phyloP scores from a whole-genome alignment of 1,140 invertebrate genomes.

The Polypedilum pembai region DNA sequence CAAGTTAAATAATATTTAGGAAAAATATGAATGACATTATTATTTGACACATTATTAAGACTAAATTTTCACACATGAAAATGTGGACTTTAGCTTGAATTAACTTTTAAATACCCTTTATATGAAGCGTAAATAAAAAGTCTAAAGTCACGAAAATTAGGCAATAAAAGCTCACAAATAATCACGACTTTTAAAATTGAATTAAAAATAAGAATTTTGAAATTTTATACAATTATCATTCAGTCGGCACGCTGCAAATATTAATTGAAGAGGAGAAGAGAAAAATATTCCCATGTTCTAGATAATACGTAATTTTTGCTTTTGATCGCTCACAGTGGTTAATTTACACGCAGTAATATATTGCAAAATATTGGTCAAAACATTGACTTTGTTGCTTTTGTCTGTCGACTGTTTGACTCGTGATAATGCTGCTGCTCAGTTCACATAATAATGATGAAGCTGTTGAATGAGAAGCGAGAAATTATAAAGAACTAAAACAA shows the following conservation, averaged over 20 bases:
- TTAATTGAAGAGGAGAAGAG: not conserved
- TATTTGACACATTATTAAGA: not conserved
- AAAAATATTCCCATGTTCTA: not conserved
- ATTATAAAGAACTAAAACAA: too few relatives aligned
- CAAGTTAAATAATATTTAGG: too few relatives aligned
- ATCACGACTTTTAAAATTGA: not conserved
- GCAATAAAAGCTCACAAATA: not conserved
- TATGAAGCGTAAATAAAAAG: not conserved
- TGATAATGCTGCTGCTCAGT: too few relatives aligned
- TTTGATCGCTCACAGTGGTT: too few relatives aligned
- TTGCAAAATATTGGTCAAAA: too few relatives aligned
- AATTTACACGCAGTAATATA: too few relatives aligned
- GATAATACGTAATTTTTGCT: not conserved
- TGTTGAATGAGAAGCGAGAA: too few relatives aligned
- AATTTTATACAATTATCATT: not conserved
- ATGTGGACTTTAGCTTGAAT: not conserved
- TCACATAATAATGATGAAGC: too few relatives aligned
- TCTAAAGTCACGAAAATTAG: not conserved
- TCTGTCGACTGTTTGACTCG: too few relatives aligned
- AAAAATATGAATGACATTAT: too few relatives aligned
- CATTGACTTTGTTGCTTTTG: too few relatives aligned
- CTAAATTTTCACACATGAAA: not conserved
- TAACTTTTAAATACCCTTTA: not conserved
- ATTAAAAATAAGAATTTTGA: constrained; percentile 14
- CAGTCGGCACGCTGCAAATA: not conserved